Percentiles rank a stretch among this genome's conserved stretches.
These are phyloP conservation scores for Drosophila prostipennis DNA, from an alignment of 2,888 invertebrate genomes.

Conservation along the genomic window DNA sequence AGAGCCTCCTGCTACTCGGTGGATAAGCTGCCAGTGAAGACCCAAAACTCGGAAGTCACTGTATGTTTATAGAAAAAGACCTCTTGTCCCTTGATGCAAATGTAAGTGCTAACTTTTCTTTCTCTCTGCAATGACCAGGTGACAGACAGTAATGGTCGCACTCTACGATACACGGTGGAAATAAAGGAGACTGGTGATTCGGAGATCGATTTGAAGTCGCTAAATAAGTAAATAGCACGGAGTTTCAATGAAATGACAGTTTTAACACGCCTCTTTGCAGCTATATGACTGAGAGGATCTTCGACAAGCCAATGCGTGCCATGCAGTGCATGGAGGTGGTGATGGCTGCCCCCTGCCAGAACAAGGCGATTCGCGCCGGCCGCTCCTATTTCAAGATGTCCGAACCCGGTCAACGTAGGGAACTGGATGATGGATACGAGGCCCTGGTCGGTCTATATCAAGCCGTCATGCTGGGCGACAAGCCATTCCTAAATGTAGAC, in stretches of 20 bases:
- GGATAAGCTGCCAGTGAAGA: slow-evolving; percentile 44
- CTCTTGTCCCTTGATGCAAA: too few species aligned
- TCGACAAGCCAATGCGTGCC: slow-evolving; percentile 83
- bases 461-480: slow-evolving; percentile 94
- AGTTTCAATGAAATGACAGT: neutral
- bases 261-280: slow-evolving; percentile 45
- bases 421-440: slow-evolving; percentile 92
- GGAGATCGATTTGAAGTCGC: slow-evolving; percentile 72
- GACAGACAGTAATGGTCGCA: slow-evolving; percentile 56
- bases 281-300: slow-evolving; percentile 76
- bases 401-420: slow-evolving; percentile 38
- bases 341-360: slow-evolving; percentile 85
- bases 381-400: slow-evolving; percentile 91
- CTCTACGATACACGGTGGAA: slow-evolving; percentile 65
- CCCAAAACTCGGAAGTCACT: slow-evolving; percentile 59
- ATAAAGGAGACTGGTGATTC: slow-evolving; percentile 73
- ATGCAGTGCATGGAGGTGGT: slow-evolving; percentile 88
- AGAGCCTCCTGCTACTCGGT: slow-evolving; percentile 87
- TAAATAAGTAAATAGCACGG: slow-evolving; percentile 66
- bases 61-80: slow-evolving; percentile 47
- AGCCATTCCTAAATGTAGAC: slow-evolving; percentile 95
- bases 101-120: neutral
- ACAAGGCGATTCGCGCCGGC: slow-evolving; percentile 73
- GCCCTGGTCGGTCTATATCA: slow-evolving; percentile 98
- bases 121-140: slow-evolving; percentile 56